Evolutionary conservation across 2,113 vertebrate genomes (phyloP).

Genomic region (Eulemur rufifrons): DNA sequence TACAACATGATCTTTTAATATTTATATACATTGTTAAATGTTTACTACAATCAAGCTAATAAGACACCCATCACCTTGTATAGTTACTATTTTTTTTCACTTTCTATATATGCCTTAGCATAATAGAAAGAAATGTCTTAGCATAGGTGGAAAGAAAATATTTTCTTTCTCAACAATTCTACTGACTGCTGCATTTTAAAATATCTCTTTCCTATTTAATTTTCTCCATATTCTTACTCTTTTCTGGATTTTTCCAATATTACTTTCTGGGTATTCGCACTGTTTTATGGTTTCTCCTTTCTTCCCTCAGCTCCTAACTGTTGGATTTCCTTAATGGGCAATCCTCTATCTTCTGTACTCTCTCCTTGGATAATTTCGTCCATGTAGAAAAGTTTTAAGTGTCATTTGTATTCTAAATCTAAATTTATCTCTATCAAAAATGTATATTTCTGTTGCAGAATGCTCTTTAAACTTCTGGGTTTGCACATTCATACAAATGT

Average conservation of each 20-base stretch:
- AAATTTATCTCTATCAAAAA: background rate
- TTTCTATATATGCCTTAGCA: background rate
- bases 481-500: background rate
- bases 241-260: background rate
- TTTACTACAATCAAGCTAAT: background rate
- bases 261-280: background rate
- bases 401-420: background rate
- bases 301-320: background rate
- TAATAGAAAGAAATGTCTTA: background rate
- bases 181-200: background rate
- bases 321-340: background rate
- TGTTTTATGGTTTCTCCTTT: background rate
- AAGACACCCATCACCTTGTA: background rate
- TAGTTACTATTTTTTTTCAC: background rate
- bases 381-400: background rate
- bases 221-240: background rate
- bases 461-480: background rate
- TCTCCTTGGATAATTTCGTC: background rate
- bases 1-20: background rate
- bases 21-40: background rate
- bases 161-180: background rate
- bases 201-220: background rate
- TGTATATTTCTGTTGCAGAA: background rate
- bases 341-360: background rate
- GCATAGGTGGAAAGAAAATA: background rate